Percentiles rank a stretch among this genome's conserved stretches.
Conservation (phyloP, 2,888 invertebrate genomes). For the Conchocele bisecta region DNA sequence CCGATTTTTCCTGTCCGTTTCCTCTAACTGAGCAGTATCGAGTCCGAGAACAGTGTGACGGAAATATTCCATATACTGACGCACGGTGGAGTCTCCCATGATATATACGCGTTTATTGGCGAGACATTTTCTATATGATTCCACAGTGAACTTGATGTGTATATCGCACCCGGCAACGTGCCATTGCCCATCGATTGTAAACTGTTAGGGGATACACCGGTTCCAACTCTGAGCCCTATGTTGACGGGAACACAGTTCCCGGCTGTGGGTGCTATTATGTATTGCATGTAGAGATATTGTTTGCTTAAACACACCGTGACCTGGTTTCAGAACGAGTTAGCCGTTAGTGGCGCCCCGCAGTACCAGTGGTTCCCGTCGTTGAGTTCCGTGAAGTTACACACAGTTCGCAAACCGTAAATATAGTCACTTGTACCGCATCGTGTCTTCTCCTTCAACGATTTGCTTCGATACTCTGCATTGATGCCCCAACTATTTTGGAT, state of each 20-base stretch:
- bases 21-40: constrained; percentile 4
- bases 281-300: too few relatives aligned
- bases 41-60: constrained; percentile 9
- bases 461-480: constrained; percentile 5
- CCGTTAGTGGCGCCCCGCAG: constrained; percentile 37
- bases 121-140: constrained; percentile 30
- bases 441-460: constrained; percentile 4
- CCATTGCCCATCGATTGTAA: constrained; percentile 13
- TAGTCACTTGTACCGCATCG: constrained; percentile 33
- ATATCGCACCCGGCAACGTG: constrained; percentile 11
- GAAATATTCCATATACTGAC: constrained; percentile 42
- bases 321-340: constrained; percentile 21
- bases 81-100: constrained; percentile 43
- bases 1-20: too few relatives aligned
- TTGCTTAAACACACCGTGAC: constrained; percentile 22
- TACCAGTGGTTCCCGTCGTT: constrained; percentile 41
- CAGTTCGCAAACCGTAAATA: constrained; percentile 21
- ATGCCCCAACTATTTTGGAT: constrained; percentile 37
- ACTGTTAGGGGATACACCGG: too few relatives aligned
- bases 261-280: too few relatives aligned
- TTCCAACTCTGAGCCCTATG: too few relatives aligned
- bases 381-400: constrained; percentile 43
- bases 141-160: not conserved
- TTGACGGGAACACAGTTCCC: too few relatives aligned
- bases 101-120: constrained; percentile 31